Base-by-base conservation (phyloP, 2,113 vertebrate species). In the Paramisgurnus dabryanus region DNA sequence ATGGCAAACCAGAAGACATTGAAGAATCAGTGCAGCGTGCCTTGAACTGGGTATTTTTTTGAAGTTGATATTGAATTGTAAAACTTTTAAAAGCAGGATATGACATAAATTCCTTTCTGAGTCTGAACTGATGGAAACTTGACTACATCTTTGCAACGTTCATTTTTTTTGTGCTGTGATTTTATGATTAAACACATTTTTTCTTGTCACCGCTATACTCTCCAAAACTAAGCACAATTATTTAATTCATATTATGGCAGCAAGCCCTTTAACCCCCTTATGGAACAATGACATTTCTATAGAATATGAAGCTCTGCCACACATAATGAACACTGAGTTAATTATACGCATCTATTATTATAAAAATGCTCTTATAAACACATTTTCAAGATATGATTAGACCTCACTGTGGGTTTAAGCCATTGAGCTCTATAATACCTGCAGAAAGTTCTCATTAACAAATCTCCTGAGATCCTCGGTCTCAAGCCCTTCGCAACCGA, bases 1-100 rank as follows among this genome's bases (percentile, higher is more conserved):
- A 34, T 34, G 27, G 1, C 27, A 34, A 34, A 34, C 27, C 27
- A 34, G 27, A 34, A 34, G 27, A 34, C 27, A 34, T 34, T 34
- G 27, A 34, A 34, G 27, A 34, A 34, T 34, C 27, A 34, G 27
- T 34, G 27, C 27, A 34, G 27, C 3, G 27, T 34, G 27, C 27
- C 3, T 34, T 34, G 27, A 50, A 4, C 49, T 50, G 49, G 49
- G 4, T 50, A 50, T 11, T 11, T 11, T 6, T 6, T 12, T 11
- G 49, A 71, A 71, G 50, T n/a, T 57, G 69, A 72, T 7, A 34
- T 17, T 71, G 13, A 55, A 71, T 8, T 49, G 27, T n/a, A 71
- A 40, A 71, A 3, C 13, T 7, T 45, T n/a, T 45, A 66, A 40
- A 18, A 18, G 40, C 47, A 49, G 47, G 12, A 49, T 43, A 27